These are phyloP conservation scores for Equus quagga DNA, from an alignment of 2,113 vertebrate genomes.

Conservation along the genomic window DNA sequence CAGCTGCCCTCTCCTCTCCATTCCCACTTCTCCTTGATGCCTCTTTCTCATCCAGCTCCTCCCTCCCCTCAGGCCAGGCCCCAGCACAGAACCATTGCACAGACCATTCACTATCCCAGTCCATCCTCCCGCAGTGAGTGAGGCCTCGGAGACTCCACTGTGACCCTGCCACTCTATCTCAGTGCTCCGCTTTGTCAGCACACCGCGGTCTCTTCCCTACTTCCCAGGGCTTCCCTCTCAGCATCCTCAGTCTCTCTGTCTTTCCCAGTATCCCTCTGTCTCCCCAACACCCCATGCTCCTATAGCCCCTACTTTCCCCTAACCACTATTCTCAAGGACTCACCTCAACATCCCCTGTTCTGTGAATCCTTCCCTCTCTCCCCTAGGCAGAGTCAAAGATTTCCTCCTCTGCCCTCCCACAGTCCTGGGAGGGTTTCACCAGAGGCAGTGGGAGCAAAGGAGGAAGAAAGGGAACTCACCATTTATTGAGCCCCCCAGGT, in stretches of 20 bases:
- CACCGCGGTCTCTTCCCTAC: neutral
- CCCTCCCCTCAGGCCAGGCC: neutral
- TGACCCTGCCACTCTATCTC: neutral
- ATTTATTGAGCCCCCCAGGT: neutral
- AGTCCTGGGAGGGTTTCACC: neutral
- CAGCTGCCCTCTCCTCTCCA: neutral
- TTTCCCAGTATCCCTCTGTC: neutral
- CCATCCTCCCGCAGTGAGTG: neutral
- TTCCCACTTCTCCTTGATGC: accelerated
- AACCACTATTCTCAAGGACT: neutral
- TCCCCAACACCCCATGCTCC: neutral
- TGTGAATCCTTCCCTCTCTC: neutral
- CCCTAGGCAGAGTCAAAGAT: neutral
- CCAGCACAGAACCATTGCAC: neutral
- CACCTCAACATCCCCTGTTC: neutral
- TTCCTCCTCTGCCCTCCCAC: neutral
- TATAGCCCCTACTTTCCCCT: neutral
- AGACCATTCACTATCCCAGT: neutral
- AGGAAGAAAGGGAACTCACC: neutral
- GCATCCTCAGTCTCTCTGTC: neutral
- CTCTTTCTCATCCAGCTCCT: neutral
- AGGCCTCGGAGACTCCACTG: accelerated
- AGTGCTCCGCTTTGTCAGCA: accelerated
- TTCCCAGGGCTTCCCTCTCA: neutral
- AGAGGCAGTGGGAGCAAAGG: neutral